phyloP scores from a whole-genome alignment of 2,797 vertebrate species.

The Ptychadena robeensis region DNA sequence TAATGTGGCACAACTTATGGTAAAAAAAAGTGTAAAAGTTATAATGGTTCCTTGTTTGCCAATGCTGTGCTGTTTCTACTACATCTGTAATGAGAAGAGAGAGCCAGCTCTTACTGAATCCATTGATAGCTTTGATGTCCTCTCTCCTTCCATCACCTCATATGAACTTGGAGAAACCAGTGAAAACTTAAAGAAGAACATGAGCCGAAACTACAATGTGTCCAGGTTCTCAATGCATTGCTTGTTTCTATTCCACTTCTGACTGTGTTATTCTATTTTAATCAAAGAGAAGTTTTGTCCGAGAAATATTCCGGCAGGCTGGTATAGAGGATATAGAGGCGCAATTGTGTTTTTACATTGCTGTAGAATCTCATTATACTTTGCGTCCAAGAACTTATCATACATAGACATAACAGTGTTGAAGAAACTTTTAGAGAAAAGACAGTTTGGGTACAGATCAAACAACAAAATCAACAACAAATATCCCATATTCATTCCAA shows the following conservation, averaged over 20 bases:
- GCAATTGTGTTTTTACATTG: background rate
- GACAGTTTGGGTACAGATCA: no score
- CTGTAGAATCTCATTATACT: background rate
- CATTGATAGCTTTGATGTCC: constrained; percentile 4
- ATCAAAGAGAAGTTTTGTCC: background rate
- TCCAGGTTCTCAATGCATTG: background rate
- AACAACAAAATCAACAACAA: background rate
- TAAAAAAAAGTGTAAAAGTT: background rate
- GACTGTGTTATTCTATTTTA: background rate
- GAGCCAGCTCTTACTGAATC: background rate
- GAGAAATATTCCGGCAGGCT: background rate
- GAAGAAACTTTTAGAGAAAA: background rate
- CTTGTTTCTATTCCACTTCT: background rate
- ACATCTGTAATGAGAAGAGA: background rate
- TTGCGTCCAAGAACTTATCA: background rate
- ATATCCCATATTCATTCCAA: background rate
- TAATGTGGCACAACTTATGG: background rate
- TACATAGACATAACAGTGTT: background rate
- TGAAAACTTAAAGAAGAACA: background rate
- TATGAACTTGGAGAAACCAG: constrained; percentile 4
- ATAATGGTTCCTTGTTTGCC: background rate
- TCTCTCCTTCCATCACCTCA: background rate
- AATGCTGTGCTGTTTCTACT: background rate
- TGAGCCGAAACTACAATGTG: background rate
- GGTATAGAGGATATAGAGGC: background rate